These are phyloP conservation scores for Halisarca cf. caerulea DNA, from an alignment of 37 sponge, comb jelly and placozoan species.

Conservation along the genomic window DNA sequence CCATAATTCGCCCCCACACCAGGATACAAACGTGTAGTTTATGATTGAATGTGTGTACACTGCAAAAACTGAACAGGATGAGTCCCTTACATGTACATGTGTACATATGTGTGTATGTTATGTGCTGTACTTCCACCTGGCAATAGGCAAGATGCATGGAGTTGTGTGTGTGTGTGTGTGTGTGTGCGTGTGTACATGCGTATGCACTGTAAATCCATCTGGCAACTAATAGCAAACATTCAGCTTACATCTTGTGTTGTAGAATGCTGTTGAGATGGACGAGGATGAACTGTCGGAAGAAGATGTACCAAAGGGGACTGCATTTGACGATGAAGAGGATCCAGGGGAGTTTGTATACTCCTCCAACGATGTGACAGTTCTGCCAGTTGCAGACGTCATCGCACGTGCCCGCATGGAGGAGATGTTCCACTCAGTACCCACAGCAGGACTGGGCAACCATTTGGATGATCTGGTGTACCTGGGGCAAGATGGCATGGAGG, in stretches of 20 bases:
- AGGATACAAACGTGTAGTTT: no score
- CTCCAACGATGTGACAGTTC: constrained; percentile 13
- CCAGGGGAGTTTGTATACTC: constrained; percentile 8
- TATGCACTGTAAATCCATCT: no score
- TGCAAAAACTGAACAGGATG: no score
- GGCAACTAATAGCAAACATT: no score
- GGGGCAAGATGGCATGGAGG: constrained; percentile 35
- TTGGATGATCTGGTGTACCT: constrained; percentile 48
- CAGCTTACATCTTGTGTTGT: background rate
- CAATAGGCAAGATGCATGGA: no score
- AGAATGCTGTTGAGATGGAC: background rate
- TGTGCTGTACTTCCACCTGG: no score
- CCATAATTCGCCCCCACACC: no score
- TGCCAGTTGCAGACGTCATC: constrained; percentile 74
- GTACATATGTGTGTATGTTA: no score
- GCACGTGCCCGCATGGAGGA: constrained; percentile 71
- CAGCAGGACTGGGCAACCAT: constrained; percentile 36
- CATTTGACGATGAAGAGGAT: constrained; percentile 43
- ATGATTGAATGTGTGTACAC: no score
- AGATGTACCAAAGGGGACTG: constrained; percentile 37
- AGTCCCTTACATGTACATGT: no score
- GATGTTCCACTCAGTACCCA: constrained; percentile 32
- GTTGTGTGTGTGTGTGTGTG: no score
- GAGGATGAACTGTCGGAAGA: constrained; percentile 7
- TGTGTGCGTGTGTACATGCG: no score